These are phyloP conservation scores for Microplitis demolitor DNA, from an alignment of 1,140 invertebrate species.

Conservation along the genomic window DNA sequence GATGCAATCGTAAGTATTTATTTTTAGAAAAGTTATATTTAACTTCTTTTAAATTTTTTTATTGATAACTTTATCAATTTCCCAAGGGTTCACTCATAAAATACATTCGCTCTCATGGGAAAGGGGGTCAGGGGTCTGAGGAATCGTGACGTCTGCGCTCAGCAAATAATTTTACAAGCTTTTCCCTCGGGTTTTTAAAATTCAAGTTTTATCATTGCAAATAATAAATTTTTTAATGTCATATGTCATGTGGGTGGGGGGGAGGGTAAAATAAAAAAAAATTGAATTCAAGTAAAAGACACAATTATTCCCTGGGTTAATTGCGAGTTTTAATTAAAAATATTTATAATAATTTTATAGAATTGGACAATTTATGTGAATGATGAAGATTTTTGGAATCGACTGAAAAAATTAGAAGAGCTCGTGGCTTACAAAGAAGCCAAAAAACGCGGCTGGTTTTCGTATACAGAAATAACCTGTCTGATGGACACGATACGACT, in stretches of 20 bases:
- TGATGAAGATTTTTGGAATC: constrained; percentile 73
- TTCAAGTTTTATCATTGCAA: too few relatives aligned
- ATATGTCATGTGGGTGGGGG: too few relatives aligned
- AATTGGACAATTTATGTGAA: constrained; percentile 83
- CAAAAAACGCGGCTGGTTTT: constrained; percentile 78
- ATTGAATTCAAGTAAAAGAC: too few relatives aligned
- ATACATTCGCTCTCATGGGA: too few relatives aligned
- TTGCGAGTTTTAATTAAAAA: background rate
- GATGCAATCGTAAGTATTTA: constrained; percentile 79
- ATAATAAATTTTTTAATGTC: too few relatives aligned
- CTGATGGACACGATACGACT: constrained; percentile 65
- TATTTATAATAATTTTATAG: constrained; percentile 58
- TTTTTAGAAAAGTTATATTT: constrained; percentile 7
- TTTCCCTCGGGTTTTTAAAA: too few relatives aligned
- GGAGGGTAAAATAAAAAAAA: too few relatives aligned
- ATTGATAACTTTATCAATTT: background rate
- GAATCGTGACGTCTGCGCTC: too few relatives aligned
- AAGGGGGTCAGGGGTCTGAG: too few relatives aligned
- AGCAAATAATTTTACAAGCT: too few relatives aligned
- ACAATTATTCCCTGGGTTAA: too few relatives aligned
- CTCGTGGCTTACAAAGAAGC: constrained; percentile 75
- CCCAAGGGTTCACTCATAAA: too few relatives aligned
- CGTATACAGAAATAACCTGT: constrained; percentile 79
- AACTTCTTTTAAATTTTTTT: constrained; percentile 27
- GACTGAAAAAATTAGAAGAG: constrained; percentile 71